These are phyloP conservation scores for Dreissena polymorpha DNA, from an alignment of 1,140 invertebrate species.

Conservation along the genomic window DNA sequence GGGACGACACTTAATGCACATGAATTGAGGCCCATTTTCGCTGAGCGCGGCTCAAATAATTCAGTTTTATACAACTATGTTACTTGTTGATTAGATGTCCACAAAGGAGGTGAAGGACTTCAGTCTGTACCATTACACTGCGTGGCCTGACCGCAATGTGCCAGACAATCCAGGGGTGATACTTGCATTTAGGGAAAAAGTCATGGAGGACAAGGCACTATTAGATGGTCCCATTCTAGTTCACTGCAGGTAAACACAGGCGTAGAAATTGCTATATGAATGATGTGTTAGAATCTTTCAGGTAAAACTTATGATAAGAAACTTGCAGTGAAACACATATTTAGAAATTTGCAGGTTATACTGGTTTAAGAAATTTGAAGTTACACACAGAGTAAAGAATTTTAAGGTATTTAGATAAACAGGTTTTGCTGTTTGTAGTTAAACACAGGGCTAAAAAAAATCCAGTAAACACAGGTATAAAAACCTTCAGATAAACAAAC, in stretches of 20 bases:
- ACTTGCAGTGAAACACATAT: background rate
- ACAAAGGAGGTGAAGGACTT: constrained; percentile 48
- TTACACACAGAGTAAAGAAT: too few species aligned
- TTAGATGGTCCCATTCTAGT: constrained; percentile 53
- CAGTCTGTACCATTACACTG: constrained; percentile 58
- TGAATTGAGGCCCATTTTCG: too few species aligned
- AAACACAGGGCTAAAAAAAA: too few species aligned
- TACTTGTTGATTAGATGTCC: background rate
- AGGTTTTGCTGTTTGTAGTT: too few species aligned
- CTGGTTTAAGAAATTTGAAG: background rate
- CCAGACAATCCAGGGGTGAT: constrained; percentile 47
- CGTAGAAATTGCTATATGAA: background rate
- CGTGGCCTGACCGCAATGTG: constrained; percentile 59
- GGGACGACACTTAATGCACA: too few species aligned
- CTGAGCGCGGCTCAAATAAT: too few species aligned
- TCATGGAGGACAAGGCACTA: constrained; percentile 20
- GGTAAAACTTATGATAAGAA: background rate
- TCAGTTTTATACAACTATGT: too few species aligned
- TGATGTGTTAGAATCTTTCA: background rate
- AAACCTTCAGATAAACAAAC: background rate
- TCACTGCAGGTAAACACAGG: constrained; percentile 58
- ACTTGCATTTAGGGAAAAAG: constrained; percentile 55
- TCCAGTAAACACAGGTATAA: background rate
- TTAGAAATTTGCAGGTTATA: background rate
- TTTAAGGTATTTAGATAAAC: too few species aligned